These are phyloP conservation scores for Lycorma delicatula DNA, from an alignment of 1,140 invertebrate genomes.

Conservation along the genomic window DNA sequence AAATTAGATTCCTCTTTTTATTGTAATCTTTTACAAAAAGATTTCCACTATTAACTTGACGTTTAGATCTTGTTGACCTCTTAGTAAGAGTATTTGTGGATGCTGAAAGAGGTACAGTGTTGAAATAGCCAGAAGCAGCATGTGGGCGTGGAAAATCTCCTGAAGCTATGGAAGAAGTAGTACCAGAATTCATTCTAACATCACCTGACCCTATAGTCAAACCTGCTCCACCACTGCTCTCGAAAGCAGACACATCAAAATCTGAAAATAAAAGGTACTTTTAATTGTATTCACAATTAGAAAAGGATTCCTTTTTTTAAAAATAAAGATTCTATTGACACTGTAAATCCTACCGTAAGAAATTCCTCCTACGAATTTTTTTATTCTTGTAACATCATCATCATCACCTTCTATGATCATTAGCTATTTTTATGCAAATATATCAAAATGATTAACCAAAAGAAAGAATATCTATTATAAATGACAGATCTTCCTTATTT, in stretches of 20 bases:
- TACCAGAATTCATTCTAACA: not conserved
- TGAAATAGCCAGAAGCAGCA: conserved; percentile 67
- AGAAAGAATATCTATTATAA: too few relatives aligned
- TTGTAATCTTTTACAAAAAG: conserved; percentile 90
- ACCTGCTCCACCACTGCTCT: not conserved
- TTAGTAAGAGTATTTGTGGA: conserved; percentile 68
- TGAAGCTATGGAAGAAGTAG: not conserved
- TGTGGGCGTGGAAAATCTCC: conserved; percentile 19
- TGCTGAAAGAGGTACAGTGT: conserved; percentile 66
- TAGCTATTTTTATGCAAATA: too few relatives aligned
- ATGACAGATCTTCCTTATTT: too few relatives aligned
- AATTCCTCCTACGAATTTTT: too few relatives aligned
- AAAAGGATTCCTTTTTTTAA: too few relatives aligned
- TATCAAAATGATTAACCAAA: too few relatives aligned
- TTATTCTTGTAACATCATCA: too few relatives aligned
- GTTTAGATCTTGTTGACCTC: conserved; percentile 55
- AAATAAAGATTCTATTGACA: too few relatives aligned
- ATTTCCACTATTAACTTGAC: conserved; percentile 52
- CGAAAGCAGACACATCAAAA: conserved; percentile 34
- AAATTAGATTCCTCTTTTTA: conserved; percentile 87
- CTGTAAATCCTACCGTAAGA: too few relatives aligned
- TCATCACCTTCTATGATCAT: too few relatives aligned
- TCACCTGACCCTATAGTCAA: not conserved
- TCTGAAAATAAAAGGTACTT: conserved; percentile 36
- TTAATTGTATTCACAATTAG: too few relatives aligned